Base-by-base conservation (phyloP, 2,113 vertebrate genomes). In the Jaculus jaculus region DNA sequence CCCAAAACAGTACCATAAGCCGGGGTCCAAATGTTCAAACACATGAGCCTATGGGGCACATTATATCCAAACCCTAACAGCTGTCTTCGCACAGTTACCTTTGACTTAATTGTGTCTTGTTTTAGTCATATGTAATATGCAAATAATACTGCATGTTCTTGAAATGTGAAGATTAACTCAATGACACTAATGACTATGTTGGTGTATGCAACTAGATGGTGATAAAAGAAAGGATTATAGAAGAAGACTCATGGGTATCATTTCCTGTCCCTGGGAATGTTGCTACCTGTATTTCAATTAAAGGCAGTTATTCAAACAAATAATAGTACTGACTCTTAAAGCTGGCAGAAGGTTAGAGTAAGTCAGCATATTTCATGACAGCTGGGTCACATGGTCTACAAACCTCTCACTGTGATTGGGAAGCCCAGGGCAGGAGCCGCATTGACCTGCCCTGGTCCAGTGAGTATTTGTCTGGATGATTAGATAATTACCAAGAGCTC, bases 381-480 rank as follows among this genome's bases (percentile, higher is more conserved):
- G 97, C 86, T 96, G 89, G 97, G 95, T 93, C 95, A 61, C 95
- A 94, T 60, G 95, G 74, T 96, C 98, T 97, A 96, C 97, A 97
- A 97, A 96, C 90, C 2, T 91, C 96, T 98, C 95, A 93, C 96
- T 90, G 81, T 39, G 96, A 73, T 92, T 97, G 96, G 96, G 97
- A 98, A 97, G 92, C 85, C 3, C 3, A 82, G 73, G 82, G 90
- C 94, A 68, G 94, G 92, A 97, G 97, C 79, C 81, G 95, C 96
- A 96, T 91, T 81, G 81, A 96, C 97, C 93, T 98, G 97, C 97
- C 97, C 98, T 97, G 78, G 39, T 39, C 96, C 97, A 97, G 97
- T 87, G 95, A 88, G 63, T 77, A 95, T 97, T 95, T 95, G 97
- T 97, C 95, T 87, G 17, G 89, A 91, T 90, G 92, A 87, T 97